These are phyloP conservation scores for Hydractinia echinata DNA, from an alignment of 30 jellyfish, hydroid and myxozoan species.

Conservation along the genomic window DNA sequence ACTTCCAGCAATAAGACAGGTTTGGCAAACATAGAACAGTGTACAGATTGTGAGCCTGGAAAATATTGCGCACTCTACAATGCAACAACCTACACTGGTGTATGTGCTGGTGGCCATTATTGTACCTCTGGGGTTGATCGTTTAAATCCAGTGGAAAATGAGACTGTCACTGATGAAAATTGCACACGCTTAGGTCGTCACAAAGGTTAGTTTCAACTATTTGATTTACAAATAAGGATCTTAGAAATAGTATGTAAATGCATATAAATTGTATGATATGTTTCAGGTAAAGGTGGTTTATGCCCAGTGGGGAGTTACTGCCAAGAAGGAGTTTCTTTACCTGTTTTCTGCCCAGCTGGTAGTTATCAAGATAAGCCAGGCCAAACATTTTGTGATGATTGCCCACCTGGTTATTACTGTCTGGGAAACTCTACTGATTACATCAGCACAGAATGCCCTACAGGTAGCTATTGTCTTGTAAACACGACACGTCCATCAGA, in stretches of 20 bases:
- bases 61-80: slow-evolving; percentile 66
- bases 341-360: slow-evolving; percentile 94
- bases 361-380: slow-evolving; percentile 91
- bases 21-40: slow-evolving; percentile 50
- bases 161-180: background rate
- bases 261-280: background rate
- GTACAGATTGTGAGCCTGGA: slow-evolving; percentile 82
- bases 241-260: background rate
- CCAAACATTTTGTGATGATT: slow-evolving; percentile 67
- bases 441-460: slow-evolving; percentile 62
- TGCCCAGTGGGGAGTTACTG: slow-evolving; percentile 95
- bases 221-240: background rate
- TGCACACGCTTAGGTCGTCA: slow-evolving; percentile 12
- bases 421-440: slow-evolving; percentile 55
- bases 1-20: slow-evolving; percentile 91
- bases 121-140: slow-evolving; percentile 89
- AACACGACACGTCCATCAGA: slow-evolving; percentile 83
- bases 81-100: slow-evolving; percentile 66
- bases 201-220: slow-evolving; percentile 20
- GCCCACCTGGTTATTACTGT: slow-evolving; percentile 95
- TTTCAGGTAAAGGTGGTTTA: slow-evolving; percentile 81
- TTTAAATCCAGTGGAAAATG: slow-evolving; percentile 57
- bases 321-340: slow-evolving; percentile 71
- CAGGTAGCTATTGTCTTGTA: slow-evolving; percentile 84
- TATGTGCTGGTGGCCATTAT: slow-evolving; percentile 83